Base-by-base conservation (phyloP, 2,113 vertebrate species). In the Globicephala melas region DNA sequence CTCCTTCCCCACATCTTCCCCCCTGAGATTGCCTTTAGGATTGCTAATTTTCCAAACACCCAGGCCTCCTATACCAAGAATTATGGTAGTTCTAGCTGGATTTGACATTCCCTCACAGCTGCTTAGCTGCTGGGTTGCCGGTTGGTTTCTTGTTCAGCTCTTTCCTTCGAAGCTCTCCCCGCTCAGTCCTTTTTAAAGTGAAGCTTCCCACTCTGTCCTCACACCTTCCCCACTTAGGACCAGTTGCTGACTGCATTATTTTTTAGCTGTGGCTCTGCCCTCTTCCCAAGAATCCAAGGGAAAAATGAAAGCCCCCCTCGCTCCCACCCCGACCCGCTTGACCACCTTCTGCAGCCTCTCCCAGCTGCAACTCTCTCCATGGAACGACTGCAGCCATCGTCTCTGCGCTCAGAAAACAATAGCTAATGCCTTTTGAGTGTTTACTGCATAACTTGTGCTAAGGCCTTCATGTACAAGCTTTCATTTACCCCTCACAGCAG, bases 81-180 rank as follows among this genome's bases (percentile, higher is more conserved):
- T 97, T 97, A 96, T 80, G 95, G 92, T 84, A 85, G 17, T 15
- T 77, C 95, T 63, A 81, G 79, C 79, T 84, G 62, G 62, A 76
- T 55, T 90, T 96, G 92, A 92, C 92, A 44, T 96, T 89, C 79
- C 20, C 44, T 95, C 36, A 33, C 94, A 95, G 96, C 94, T 94
- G 87, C 94, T 70, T 71, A 84, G 89, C 97, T 89, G 95, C 91
- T 95, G 97, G 95, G 33, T 94, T 93, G 95, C 95, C 90, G 83
- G 89, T 96, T 86, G 58, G 67, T 97, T 97, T 97, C 92, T 93
- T 87, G 92, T 94, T 87, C 33, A 60, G 79, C 50, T 91, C 83
- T 96, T 96, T 84, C 94, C 97, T 68, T 70, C 83, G 0, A 23
- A 41, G 73, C 50, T 50, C 91, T 95, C 60, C 53, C 41, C 7